Conservation (phyloP, 1,140 invertebrate genomes). For the Acyrthosiphon pisum region DNA sequence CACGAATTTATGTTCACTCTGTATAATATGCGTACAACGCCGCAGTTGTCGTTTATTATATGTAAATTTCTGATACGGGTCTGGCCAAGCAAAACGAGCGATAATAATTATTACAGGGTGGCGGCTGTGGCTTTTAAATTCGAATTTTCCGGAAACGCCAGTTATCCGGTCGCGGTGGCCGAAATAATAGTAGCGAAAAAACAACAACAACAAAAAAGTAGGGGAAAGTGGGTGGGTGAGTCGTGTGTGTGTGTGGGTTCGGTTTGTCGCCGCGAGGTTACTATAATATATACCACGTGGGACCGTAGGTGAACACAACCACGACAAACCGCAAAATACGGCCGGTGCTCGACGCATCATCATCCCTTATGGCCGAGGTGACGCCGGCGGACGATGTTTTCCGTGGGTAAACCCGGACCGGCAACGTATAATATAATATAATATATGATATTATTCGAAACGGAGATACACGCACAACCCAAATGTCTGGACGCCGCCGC, state of each 20-base stretch:
- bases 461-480: not conserved
- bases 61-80: conserved; percentile 11
- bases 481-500: not conserved
- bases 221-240: not conserved
- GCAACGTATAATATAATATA: not conserved
- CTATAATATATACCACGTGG: too few species aligned
- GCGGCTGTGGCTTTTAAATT: not conserved
- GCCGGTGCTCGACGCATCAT: not conserved
- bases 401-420: not conserved
- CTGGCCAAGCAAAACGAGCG: not conserved
- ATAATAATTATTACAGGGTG: not conserved
- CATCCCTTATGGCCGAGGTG: not conserved
- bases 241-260: not conserved
- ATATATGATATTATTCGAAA: conserved; percentile 2
- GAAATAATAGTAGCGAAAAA: not conserved
- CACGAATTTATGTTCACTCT: not conserved
- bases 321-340: not conserved
- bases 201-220: not conserved
- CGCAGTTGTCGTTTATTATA: conserved; percentile 11
- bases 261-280: not conserved
- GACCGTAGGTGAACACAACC: not conserved
- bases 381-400: not conserved
- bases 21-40: not conserved
- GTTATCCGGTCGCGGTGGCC: not conserved
- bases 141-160: not conserved